Percentiles rank a stretch among this genome's conserved stretches.
Evolutionary conservation across 2,797 vertebrate species (phyloP).

Genomic region (Hypotaenidia okinawae): DNA sequence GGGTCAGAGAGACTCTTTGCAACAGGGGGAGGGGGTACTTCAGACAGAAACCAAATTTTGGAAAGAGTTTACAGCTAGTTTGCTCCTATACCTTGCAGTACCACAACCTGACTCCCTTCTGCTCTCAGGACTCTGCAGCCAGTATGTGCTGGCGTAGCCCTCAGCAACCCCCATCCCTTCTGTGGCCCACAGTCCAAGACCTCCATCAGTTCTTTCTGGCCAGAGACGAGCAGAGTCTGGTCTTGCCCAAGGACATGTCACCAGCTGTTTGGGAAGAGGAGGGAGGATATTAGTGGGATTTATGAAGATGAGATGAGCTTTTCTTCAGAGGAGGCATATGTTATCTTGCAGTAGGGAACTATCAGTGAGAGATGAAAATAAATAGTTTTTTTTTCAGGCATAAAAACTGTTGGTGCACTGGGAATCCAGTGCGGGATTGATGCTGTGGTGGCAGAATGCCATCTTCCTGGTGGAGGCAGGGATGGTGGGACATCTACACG

Average conservation of each 20-base stretch:
- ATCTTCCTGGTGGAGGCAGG: not conserved
- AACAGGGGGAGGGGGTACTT: not conserved
- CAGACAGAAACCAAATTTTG: not conserved
- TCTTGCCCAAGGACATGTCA: not conserved
- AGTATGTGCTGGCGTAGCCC: not conserved
- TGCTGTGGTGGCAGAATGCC: not conserved
- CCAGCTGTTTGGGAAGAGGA: not conserved
- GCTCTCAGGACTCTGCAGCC: not conserved
- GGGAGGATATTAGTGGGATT: not conserved
- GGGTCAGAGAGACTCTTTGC: not conserved
- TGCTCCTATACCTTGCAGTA: not conserved
- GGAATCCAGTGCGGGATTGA: not conserved
- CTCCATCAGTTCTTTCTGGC: not conserved
- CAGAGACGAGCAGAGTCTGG: not conserved
- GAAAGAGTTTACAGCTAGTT: not conserved
- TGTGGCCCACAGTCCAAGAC: not conserved
- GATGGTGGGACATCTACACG: not conserved
- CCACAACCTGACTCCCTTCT: not conserved
- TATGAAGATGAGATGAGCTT: not conserved
- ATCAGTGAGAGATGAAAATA: not conserved
- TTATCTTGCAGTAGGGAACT: not conserved
- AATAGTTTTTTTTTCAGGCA: not conserved
- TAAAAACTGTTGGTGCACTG: not conserved
- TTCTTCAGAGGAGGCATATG: not conserved
- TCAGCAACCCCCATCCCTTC: accelerated